A percentile compares a stretch with the other conserved stretches of the same genome.
These are phyloP conservation scores for Rhipidura dahli DNA, from an alignment of 2,113 vertebrate species.

Conservation along the genomic window DNA sequence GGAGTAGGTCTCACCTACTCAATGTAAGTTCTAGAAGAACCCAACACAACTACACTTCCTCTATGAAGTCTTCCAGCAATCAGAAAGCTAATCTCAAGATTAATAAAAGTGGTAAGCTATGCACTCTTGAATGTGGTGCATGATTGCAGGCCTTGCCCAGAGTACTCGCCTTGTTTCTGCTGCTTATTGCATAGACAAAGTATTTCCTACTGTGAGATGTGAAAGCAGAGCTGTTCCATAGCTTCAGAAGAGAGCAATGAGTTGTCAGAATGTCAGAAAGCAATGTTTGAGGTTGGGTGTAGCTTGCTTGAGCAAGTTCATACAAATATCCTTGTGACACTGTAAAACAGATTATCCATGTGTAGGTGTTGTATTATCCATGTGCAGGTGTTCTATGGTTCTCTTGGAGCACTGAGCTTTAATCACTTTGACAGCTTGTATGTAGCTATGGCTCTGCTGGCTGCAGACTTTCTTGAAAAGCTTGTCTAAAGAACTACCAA, in stretches of 20 bases:
- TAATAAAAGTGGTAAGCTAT: neutral
- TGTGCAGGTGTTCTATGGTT: neutral
- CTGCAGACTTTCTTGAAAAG: neutral
- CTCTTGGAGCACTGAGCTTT: neutral
- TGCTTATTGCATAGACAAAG: neutral
- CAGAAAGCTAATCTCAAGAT: neutral
- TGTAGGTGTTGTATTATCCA: neutral
- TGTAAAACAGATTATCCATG: neutral
- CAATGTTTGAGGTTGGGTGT: neutral
- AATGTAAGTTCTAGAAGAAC: neutral
- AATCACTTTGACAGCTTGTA: neutral
- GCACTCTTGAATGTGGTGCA: neutral
- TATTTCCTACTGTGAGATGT: neutral
- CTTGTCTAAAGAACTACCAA: neutral
- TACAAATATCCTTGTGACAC: neutral
- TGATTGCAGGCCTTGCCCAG: too few species aligned
- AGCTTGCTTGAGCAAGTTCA: neutral
- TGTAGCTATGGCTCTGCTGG: neutral
- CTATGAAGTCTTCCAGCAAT: neutral
- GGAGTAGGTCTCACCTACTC: neutral
- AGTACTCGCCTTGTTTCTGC: neutral
- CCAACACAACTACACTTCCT: neutral
- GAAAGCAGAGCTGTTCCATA: neutral
- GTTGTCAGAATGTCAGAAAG: neutral
- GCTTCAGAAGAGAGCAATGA: neutral